Base-by-base conservation (phyloP, 2,113 vertebrate species). In the Scopus umbretta region DNA sequence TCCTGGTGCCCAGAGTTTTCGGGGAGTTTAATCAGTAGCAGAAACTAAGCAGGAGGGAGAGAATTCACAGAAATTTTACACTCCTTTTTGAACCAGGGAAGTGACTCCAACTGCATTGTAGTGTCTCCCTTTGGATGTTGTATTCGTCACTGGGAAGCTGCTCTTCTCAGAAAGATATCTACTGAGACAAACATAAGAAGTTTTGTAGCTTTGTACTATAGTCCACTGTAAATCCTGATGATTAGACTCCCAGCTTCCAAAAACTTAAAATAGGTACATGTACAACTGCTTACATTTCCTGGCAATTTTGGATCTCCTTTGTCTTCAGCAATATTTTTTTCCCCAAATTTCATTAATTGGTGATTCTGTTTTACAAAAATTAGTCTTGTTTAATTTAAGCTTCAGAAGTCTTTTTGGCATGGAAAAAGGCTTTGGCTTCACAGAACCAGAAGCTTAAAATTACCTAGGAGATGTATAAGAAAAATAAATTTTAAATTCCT, bases 401-500 rank as follows among this genome's bases (percentile, higher is more conserved):
- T 71, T 92, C 61, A 62, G n/a, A 80, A 13, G 5, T 27, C 30
- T 75, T 78, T 85, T 23, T 68, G 36, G 29, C 75, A 36, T 2
- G 7, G 43, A 13, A 90, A 66, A n/a, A 56, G 7, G 7, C 36
- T 83, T 80, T 80, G 12, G 14, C 50, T 92, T 94, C 58, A 70
- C 36, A 80, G 49, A 83, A 65, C 5, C 29, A 83, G 67, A 86
- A 81, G 45, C 21, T 66, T 74, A 89, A 91, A 89, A 70, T 84
- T 91, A 53, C 27, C 32, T 58, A 73, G 38, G 20, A 87, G 91
- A 74, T 32, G 11, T 18, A 87, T 50, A 90, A 87, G 27, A 58
- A 94, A 91, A 91, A 92, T 58, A 80, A 62, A 78, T 66, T 65
- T 81, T 70, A n/a, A 84, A 81, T 53, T 93, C 47, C 55, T 91